Conservation (phyloP, 2,113 vertebrate species). For the Phyllostomus discolor region DNA sequence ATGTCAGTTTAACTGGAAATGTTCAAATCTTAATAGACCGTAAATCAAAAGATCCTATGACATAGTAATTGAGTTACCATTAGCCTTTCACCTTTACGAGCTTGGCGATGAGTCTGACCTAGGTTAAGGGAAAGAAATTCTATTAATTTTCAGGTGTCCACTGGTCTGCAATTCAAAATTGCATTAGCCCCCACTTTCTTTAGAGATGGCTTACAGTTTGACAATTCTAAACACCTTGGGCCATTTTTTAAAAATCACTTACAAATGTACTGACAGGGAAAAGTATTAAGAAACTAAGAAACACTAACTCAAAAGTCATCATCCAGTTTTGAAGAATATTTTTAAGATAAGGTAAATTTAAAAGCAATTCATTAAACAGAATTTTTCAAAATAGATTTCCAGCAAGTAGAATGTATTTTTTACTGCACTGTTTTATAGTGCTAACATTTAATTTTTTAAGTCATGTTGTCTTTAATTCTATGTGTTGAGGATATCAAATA, state of each 20-base stretch:
- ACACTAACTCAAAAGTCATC: background rate
- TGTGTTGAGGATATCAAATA: background rate
- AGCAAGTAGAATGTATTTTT: background rate
- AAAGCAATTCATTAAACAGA: background rate
- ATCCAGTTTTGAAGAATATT: background rate
- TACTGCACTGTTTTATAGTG: background rate
- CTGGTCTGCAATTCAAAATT: slow-evolving; percentile 20
- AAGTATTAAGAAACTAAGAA: background rate
- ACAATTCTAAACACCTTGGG: background rate
- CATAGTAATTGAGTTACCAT: slow-evolving; percentile 35
- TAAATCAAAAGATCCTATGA: background rate
- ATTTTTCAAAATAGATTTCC: background rate
- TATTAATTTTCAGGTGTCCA: slow-evolving; percentile 69
- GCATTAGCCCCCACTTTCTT: slow-evolving; percentile 46
- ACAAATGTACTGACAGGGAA: background rate
- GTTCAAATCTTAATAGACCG: background rate
- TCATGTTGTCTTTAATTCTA: background rate
- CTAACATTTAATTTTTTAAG: background rate
- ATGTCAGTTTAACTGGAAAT: slow-evolving; percentile 7
- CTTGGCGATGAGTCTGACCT: slow-evolving; percentile 35
- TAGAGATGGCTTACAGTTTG: slow-evolving; percentile 64
- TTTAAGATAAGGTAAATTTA: background rate
- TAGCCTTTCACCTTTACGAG: slow-evolving; percentile 54
- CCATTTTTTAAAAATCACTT: background rate
- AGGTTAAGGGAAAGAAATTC: slow-evolving; percentile 60